These are phyloP conservation scores for Erpetoichthys calabaricus DNA, from an alignment of 2,797 vertebrate genomes.

Conservation along the genomic window DNA sequence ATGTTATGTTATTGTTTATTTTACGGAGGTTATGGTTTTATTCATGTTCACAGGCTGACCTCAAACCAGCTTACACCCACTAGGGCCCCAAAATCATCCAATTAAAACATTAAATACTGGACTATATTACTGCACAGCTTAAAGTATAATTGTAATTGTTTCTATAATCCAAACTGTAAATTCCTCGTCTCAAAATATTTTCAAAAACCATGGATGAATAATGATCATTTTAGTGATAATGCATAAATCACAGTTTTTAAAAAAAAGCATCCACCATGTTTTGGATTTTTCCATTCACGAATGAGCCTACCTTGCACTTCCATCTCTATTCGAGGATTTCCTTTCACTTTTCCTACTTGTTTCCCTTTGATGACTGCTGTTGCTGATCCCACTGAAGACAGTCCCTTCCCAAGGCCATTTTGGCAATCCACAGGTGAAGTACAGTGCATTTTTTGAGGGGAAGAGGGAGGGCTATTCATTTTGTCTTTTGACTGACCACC, in stretches of 20 bases:
- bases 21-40: too few relatives aligned
- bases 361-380: constrained; percentile 48
- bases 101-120: too few relatives aligned
- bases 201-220: too few relatives aligned
- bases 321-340: constrained; percentile 33
- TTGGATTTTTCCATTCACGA: background rate
- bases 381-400: constrained; percentile 33
- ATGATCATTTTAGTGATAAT: too few relatives aligned
- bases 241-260: background rate
- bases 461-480: constrained; percentile 71
- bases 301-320: constrained; percentile 59
- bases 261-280: background rate
- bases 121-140: too few relatives aligned
- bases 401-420: constrained; percentile 65
- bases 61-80: too few relatives aligned
- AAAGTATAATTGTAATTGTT: too few relatives aligned
- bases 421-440: constrained; percentile 58
- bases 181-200: too few relatives aligned
- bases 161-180: too few relatives aligned
- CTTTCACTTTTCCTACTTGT: constrained; percentile 45
- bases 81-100: too few relatives aligned
- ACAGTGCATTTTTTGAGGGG: constrained; percentile 70
- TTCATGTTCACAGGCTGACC: too few relatives aligned
- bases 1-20: too few relatives aligned
- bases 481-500: constrained; percentile 69